A percentile compares a stretch with the other conserved stretches of the same genome.
Evolutionary conservation across 2,113 vertebrate species (phyloP).

Genomic region (Rhizomys pruinosus): DNA sequence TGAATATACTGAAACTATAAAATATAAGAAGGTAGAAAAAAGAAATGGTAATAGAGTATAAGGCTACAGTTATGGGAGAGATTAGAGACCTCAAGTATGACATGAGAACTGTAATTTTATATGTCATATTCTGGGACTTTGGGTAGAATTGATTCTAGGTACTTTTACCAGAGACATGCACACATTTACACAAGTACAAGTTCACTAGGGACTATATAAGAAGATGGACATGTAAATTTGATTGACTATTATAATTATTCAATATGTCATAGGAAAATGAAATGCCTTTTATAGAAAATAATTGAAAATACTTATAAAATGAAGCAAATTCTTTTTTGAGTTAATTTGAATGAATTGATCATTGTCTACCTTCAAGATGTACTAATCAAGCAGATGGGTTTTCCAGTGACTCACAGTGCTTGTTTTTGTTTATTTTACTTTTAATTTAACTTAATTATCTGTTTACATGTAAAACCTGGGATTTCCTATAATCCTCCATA

Average conservation of each 20-base stretch:
- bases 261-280: neutral
- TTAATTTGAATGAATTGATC: neutral
- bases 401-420: neutral
- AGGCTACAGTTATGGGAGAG: neutral
- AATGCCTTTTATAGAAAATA: neutral
- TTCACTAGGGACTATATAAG: neutral
- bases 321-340: neutral
- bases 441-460: no score
- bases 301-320: neutral
- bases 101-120: neutral
- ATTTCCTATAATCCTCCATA: neutral
- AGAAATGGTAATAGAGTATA: neutral
- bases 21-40: neutral
- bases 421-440: neutral
- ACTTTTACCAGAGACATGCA: neutral
- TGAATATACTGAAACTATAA: neutral
- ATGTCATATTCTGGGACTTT: neutral
- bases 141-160: no score
- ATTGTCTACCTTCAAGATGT: neutral
- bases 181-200: neutral
- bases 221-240: neutral
- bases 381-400: neutral
- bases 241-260: neutral
- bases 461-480: neutral
- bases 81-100: no score